Evolutionary conservation across 1,140 invertebrate species (phyloP), one percentile per base, ranked within the genome.

Genomic region (Trissolcus basalis): DNA sequence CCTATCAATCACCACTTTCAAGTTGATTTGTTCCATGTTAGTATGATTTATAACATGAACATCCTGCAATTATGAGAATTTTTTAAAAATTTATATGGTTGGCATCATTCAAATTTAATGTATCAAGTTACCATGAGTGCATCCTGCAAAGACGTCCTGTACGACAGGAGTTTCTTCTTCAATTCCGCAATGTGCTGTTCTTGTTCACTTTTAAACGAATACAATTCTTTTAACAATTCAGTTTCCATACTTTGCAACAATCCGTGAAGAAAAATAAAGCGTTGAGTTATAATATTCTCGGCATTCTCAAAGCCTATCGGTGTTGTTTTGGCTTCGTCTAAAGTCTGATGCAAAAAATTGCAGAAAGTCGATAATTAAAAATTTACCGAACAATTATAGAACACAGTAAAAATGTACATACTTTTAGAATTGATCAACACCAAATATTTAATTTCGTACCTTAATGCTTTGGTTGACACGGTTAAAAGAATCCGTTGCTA

Each of bases 251-350:
- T 82, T 58, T 89, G 87, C 6, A 89, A 60, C n/a, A 84, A 10
- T 0, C 87, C 87, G 45, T 89, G 88, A 0, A 89, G 61, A 36
- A 80, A 44, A 1, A 79, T 16, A 12, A 88, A 88, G 54, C 88
- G 86, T 36, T 81, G 60, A 2, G 60, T 78, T 0, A 89, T 78
- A 0, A 36, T 10, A 1, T 59, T 49, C 49, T 87, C 83, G 0
- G 79, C 36, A 0, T 9, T 43, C 5, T 70, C 74, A 4, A 13
- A 55, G n/a, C 74, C 63, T 6, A 0, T 0, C 36, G n/a, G 10
- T 67, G 11, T 3, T 48, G 9, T n/a, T 12, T 55, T 41, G 32
- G 1, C 4, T 6, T 48, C 43, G 7, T 55, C 44, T 11, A 64
- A 49, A 27, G 7, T 8, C 61, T 64, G 15, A 9, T 39, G 19